Evolutionary conservation across 2,113 vertebrate genomes (phyloP).

Genomic region (Peromyscus polionotus): DNA sequence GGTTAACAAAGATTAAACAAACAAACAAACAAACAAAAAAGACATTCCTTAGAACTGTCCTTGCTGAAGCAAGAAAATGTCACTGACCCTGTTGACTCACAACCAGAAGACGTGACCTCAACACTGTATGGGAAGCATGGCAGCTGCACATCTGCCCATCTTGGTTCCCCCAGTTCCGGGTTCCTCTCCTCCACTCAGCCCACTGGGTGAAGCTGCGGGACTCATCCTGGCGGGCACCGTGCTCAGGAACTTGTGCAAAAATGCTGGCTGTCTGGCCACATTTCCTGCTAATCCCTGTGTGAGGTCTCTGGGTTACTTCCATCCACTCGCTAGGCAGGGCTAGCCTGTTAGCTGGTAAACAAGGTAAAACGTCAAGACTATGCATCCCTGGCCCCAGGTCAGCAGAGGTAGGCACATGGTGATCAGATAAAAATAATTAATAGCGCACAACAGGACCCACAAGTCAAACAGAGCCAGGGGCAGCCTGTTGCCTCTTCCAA

Average conservation of each 20-base stretch:
- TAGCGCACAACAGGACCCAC: neutral
- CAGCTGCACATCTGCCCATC: too few relatives aligned
- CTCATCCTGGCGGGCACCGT: neutral
- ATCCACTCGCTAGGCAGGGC: neutral
- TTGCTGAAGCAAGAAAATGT: neutral
- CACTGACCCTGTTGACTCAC: neutral
- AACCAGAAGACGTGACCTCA: neutral
- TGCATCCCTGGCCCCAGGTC: neutral
- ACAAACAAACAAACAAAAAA: neutral
- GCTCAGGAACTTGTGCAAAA: neutral
- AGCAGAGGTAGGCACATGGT: too few relatives aligned
- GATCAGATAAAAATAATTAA: neutral
- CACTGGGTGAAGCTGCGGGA: neutral
- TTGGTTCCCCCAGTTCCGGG: neutral
- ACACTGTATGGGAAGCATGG: neutral
- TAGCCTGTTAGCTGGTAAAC: neutral
- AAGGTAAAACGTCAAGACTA: neutral
- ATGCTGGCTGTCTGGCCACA: rapidly evolving
- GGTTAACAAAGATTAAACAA: neutral
- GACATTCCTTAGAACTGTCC: neutral
- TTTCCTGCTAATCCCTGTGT: neutral
- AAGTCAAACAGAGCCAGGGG: neutral
- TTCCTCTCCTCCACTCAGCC: neutral
- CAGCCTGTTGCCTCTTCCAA: neutral
- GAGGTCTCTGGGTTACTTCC: neutral